These are phyloP conservation scores for Spermophilus dauricus DNA, from an alignment of 2,113 vertebrate genomes.

Conservation along the genomic window DNA sequence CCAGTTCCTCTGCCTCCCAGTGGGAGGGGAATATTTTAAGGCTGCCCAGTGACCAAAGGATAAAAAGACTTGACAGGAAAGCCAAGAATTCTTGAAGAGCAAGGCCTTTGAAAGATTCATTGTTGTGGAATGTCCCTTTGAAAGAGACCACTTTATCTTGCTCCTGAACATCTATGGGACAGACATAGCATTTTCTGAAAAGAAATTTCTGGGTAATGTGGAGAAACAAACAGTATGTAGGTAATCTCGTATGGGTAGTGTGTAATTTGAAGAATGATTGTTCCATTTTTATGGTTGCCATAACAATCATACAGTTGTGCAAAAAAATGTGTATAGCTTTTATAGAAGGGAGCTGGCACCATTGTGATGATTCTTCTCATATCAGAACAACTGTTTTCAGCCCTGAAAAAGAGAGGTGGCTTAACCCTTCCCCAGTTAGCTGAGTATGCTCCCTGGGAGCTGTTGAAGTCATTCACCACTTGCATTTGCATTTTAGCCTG, in stretches of 20 bases:
- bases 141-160: conserved; percentile 81
- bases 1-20: conserved; percentile 74
- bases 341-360: conserved; percentile 83
- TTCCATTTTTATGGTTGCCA: conserved; percentile 88
- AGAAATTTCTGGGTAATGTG: conserved; percentile 72
- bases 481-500: conserved; percentile 85
- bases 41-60: conserved; percentile 57
- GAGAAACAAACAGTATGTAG: conserved; percentile 47
- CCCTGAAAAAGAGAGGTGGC: conserved; percentile 85
- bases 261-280: conserved; percentile 83
- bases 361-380: conserved; percentile 84
- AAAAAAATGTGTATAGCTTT: conserved; percentile 86
- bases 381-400: conserved; percentile 86
- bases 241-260: conserved; percentile 70
- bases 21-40: conserved; percentile 79
- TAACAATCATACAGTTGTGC: conserved; percentile 87
- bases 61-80: conserved; percentile 76
- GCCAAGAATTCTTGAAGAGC: conserved; percentile 79
- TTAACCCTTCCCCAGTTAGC: conserved; percentile 83
- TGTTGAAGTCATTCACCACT: conserved; percentile 82
- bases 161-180: conserved; percentile 73
- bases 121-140: conserved; percentile 78
- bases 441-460: conserved; percentile 82
- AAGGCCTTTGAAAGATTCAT: conserved; percentile 80
- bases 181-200: conserved; percentile 80